These are phyloP conservation scores for Dynastes tityus DNA, from an alignment of 2,888 invertebrate species.

Conservation along the genomic window DNA sequence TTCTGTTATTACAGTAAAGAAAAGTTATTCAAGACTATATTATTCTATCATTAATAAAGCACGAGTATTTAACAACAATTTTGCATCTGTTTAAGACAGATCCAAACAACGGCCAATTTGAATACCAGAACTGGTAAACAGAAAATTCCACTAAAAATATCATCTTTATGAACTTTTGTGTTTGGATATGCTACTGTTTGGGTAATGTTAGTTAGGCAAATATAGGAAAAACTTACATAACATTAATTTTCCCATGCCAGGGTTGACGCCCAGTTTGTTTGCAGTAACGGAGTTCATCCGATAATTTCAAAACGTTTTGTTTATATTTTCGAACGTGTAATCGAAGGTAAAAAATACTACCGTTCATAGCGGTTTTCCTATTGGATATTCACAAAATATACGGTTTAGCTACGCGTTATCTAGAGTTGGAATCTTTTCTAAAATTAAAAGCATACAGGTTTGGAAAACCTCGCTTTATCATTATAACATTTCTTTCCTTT, in stretches of 20 bases:
- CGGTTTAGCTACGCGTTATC: background rate
- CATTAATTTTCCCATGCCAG: slow-evolving; percentile 14
- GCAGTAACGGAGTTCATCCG: slow-evolving; percentile 1
- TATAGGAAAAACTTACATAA: slow-evolving; percentile 12
- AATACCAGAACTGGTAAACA: too few species aligned
- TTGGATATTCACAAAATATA: too few species aligned
- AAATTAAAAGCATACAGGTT: too few species aligned
- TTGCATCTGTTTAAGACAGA: background rate
- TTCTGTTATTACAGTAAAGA: too few species aligned
- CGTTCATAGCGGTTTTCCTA: too few species aligned
- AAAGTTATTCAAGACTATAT: too few species aligned
- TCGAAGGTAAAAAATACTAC: slow-evolving; percentile 1
- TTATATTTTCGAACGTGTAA: slow-evolving; percentile 17
- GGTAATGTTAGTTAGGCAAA: slow-evolving; percentile 11
- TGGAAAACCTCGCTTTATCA: too few species aligned
- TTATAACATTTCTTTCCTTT: too few species aligned
- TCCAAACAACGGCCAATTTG: background rate
- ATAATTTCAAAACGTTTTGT: slow-evolving; percentile 27
- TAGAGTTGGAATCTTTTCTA: too few species aligned
- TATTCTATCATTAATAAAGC: too few species aligned
- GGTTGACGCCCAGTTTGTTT: background rate
- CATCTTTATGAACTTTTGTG: slow-evolving; percentile 10
- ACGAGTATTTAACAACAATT: slow-evolving; percentile 4
- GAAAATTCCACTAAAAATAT: slow-evolving; percentile 7
- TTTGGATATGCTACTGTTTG: background rate